Evolutionary conservation across 2,797 vertebrate species (phyloP), one percentile per base, ranked within the genome.

Genomic region (Luscinia megarhynchos): DNA sequence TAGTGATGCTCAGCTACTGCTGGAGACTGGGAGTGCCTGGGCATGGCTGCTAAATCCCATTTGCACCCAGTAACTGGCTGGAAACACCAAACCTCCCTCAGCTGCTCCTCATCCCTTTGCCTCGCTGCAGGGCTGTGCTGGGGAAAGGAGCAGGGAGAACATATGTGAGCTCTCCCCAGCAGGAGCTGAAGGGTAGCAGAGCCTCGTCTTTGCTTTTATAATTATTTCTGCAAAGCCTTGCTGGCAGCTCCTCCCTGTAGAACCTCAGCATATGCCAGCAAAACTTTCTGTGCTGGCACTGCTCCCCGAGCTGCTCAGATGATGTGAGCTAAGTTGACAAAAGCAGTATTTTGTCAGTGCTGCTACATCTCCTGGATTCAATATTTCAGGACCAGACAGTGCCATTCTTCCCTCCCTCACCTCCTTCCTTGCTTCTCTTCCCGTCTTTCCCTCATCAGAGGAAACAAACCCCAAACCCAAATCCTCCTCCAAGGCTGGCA

Each of bases 271-370:
- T 77, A 77, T 87, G 95, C 95, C 94, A 93, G 46, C 78, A 36
- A 72, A 95, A 94, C 75, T 93, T 94, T 15, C 20, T 26, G 82
- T 29, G 61, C 83, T 94, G 95, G 94, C 89, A 11, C 32, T 1
- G 84, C 91, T 92, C 80, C 61, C 6, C 2, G 17, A 53, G 45
- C 10, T 87, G 81, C 91, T 93, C 74, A 2, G 81, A 45, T 90
- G 92, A 92, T 87, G 84, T 76, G 91, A 94, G 30, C 89, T 22
- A 12, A 85, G 91, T 24, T 96, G 96, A 96, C 95, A 96, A 95
- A 94, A 95, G 94, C 87, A 46, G 78, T 8, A 9, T 94, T 91
- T 96, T 89, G 87, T 93, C 93, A 64, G 84, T 2, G 61, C 19
- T 80, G 75, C 78, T 70, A 6, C 94, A 40, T 70, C 91, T 74